A percentile compares a stretch with the other conserved stretches of the same genome.
These are phyloP conservation scores for Pyrochroa serraticornis DNA, from an alignment of 2,888 invertebrate genomes.

Conservation along the genomic window DNA sequence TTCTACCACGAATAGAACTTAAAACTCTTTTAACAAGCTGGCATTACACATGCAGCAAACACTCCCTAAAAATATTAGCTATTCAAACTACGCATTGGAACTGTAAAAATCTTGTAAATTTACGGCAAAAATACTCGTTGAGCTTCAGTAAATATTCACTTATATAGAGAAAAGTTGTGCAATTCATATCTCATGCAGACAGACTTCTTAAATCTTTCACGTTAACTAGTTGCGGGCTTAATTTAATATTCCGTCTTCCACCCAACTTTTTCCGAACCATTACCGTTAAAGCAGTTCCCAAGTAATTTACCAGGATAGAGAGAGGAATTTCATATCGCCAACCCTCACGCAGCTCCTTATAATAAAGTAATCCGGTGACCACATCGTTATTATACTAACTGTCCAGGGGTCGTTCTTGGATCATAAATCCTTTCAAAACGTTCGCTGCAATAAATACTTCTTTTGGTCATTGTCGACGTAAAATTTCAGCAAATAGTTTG, in stretches of 20 bases:
- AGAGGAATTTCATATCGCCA: conserved; percentile 36
- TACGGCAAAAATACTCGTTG: no score
- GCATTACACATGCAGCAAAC: no score
- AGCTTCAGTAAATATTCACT: no score
- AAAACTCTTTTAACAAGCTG: no score
- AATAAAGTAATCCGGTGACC: conserved; percentile 23
- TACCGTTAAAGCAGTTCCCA: conserved; percentile 40
- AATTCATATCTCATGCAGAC: no score
- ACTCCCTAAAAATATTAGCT: no score
- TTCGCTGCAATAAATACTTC: conserved; percentile 10
- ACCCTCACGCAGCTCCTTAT: conserved; percentile 8
- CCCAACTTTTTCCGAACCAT: conserved; percentile 41
- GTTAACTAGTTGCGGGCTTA: conserved; percentile 30
- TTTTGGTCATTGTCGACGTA: no score
- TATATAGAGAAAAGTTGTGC: no score
- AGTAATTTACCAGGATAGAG: conserved; percentile 37
- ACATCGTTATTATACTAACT: conserved; percentile 2
- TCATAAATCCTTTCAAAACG: conserved; percentile 3
- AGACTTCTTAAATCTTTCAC: neutral
- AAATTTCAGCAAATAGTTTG: no score
- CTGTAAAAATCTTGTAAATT: no score
- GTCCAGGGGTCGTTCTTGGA: neutral
- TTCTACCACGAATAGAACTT: no score
- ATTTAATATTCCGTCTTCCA: conserved; percentile 32
- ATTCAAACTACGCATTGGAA: no score